Evolutionary conservation across 1,140 invertebrate genomes (phyloP).

Genomic region (Diachasma alloeum): DNA sequence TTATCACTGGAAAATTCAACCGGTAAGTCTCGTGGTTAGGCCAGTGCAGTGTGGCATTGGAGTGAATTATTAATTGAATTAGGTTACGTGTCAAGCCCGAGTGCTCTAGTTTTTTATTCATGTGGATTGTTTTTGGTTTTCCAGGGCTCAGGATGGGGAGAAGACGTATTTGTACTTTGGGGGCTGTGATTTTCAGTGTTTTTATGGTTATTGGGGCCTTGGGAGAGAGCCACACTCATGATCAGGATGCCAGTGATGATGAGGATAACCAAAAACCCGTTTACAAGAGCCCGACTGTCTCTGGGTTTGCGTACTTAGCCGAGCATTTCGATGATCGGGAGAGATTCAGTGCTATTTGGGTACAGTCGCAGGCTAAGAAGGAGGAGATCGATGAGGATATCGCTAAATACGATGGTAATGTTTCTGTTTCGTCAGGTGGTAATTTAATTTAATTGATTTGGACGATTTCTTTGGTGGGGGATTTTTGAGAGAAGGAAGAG

Average conservation of each 20-base stretch:
- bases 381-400: constrained; percentile 90
- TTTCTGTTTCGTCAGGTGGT: constrained; percentile 8
- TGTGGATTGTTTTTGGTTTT: background rate
- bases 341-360: constrained; percentile 82
- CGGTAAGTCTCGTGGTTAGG: background rate
- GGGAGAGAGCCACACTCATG: constrained; percentile 12
- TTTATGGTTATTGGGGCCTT: background rate
- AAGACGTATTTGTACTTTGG: background rate
- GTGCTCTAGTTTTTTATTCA: background rate
- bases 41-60: background rate
- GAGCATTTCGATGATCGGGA: constrained; percentile 89
- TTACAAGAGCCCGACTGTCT: constrained; percentile 69
- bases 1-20: background rate
- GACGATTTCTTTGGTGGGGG: background rate
- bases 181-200: background rate
- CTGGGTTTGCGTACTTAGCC: constrained; percentile 76
- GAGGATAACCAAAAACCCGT: constrained; percentile 27
- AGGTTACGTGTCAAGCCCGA: background rate
- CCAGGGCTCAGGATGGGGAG: background rate
- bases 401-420: constrained; percentile 92
- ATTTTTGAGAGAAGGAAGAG: background rate
- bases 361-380: constrained; percentile 92
- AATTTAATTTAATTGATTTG: constrained; percentile 17
- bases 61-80: constrained; percentile 1
- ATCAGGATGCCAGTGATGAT: constrained; percentile 30